These are phyloP conservation scores for Neogale vison DNA, from an alignment of 2,113 vertebrate genomes.

Conservation along the genomic window DNA sequence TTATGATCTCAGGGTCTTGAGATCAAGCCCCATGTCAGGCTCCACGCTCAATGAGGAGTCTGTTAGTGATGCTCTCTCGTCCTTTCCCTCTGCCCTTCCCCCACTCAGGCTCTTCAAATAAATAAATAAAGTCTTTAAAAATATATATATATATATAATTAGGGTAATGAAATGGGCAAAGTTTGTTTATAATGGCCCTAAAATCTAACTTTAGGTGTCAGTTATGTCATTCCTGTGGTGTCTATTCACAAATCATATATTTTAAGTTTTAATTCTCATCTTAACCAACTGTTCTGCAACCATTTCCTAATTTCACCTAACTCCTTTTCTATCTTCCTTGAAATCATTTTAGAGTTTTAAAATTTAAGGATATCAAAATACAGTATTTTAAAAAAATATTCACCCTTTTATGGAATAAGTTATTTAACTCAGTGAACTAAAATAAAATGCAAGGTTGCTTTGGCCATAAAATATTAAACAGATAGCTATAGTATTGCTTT, in stretches of 20 bases:
- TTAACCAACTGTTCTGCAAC: neutral
- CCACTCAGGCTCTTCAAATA: neutral
- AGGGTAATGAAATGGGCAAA: neutral
- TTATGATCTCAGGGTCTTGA: neutral
- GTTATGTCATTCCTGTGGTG: accelerated
- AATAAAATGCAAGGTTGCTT: neutral
- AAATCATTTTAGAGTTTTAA: neutral
- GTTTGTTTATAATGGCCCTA: neutral
- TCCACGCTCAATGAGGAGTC: neutral
- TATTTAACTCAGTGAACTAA: neutral
- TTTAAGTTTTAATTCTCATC: neutral
- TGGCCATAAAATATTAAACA: neutral
- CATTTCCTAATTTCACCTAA: neutral
- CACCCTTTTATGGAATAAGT: neutral
- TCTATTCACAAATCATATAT: neutral
- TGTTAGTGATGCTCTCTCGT: neutral
- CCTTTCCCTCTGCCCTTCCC: neutral
- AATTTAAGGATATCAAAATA: neutral
- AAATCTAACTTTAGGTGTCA: neutral
- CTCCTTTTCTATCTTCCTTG: neutral
- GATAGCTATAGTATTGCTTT: neutral
- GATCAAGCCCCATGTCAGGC: neutral
- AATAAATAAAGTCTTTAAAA: neutral
- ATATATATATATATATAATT: neutral
- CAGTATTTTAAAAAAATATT: neutral